phyloP scores from a whole-genome alignment of 2,113 vertebrate species.

The Cottus gobio region DNA sequence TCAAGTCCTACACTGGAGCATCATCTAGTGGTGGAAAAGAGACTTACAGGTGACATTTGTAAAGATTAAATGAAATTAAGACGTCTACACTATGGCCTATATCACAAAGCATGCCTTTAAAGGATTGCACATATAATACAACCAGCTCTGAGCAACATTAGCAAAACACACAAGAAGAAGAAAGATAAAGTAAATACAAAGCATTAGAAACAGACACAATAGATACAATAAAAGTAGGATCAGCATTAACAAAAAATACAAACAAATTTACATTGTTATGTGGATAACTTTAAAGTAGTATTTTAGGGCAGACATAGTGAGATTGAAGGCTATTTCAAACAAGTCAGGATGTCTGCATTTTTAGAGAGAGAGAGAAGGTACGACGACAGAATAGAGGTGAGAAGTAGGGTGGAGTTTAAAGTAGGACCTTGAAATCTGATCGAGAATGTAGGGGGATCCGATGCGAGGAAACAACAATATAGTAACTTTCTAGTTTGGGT shows the following conservation, averaged over 20 bases:
- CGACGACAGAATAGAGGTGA: too few species aligned
- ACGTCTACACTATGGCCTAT: too few species aligned
- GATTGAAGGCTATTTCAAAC: not conserved
- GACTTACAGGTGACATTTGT: not conserved
- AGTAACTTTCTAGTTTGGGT: too few species aligned
- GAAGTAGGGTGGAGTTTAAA: too few species aligned
- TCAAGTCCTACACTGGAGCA: constrained; percentile 67
- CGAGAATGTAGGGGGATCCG: too few species aligned
- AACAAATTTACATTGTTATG: too few species aligned
- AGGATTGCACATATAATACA: not conserved
- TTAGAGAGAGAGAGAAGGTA: too few species aligned
- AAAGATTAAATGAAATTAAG: not conserved
- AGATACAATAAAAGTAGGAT: not conserved
- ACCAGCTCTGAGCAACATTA: not conserved
- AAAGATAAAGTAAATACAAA: not conserved
- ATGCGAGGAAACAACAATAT: too few species aligned
- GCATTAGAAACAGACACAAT: not conserved
- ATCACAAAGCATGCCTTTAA: not conserved
- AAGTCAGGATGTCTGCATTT: too few species aligned
- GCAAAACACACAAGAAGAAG: not conserved
- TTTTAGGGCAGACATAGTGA: not conserved
- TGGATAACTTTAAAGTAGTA: not conserved
- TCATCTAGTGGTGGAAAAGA: constrained; percentile 60
- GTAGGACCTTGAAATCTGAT: too few species aligned
- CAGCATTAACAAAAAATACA: too few species aligned